Conservation (phyloP, 2,113 vertebrate species). For the Lycocorax pyrrhopterus region DNA sequence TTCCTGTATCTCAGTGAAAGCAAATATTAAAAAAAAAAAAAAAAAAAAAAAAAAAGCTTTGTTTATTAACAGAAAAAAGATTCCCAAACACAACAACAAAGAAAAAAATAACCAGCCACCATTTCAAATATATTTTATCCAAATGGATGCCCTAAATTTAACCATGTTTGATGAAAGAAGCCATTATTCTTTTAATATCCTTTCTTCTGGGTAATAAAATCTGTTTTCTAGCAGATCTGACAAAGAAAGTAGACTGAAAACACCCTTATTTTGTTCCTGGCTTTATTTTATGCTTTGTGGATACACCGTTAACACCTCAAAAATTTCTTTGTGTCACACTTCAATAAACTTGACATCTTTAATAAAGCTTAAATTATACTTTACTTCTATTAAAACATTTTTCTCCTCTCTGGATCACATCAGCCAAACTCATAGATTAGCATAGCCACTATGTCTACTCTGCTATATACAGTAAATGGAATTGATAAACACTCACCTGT, state of each 20-base stretch:
- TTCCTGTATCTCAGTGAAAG: neutral
- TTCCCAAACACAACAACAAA: neutral
- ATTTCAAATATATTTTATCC: neutral
- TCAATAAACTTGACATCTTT: neutral
- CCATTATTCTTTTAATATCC: neutral
- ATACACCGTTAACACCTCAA: rapidly evolving
- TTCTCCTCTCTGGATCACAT: neutral
- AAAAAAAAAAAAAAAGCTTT: neutral
- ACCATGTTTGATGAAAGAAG: neutral
- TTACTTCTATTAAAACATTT: neutral
- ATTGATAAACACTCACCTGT: neutral
- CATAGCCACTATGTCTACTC: neutral
- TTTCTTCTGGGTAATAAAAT: neutral
- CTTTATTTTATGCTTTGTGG: neutral
- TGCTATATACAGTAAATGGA: neutral
- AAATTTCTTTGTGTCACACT: neutral
- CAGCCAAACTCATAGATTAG: neutral
- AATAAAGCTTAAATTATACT: neutral
- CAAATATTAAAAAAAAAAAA: neutral
- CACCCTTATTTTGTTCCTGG: neutral
- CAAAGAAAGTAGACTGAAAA: neutral
- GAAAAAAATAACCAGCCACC: neutral
- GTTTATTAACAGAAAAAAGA: neutral
- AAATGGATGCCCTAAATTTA: neutral
- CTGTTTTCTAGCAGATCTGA: neutral